phyloP scores from a whole-genome alignment of 2,888 invertebrate species.

The Coremacera marginata region DNA sequence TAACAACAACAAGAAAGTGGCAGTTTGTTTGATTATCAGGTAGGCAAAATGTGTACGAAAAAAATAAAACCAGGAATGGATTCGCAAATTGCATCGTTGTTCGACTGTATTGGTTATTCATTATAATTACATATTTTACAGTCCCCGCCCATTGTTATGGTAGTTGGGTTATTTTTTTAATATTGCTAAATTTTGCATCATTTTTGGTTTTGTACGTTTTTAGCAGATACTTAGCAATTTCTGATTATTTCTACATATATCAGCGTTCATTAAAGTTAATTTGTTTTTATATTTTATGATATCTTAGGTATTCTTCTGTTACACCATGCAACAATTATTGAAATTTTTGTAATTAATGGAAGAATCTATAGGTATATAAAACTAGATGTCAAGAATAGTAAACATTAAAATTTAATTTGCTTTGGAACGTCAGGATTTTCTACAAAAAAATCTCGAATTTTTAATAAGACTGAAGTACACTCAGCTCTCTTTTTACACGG shows the following conservation, averaged over 20 bases:
- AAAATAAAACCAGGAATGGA: not conserved
- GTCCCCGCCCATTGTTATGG: constrained; percentile 18
- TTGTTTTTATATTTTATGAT: too few species aligned
- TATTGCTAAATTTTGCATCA: not conserved
- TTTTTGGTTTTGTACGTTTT: not conserved
- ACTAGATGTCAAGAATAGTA: too few species aligned
- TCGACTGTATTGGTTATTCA: not conserved
- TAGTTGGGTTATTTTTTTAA: not conserved
- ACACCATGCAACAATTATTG: too few species aligned
- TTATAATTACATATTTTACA: constrained; percentile 15
- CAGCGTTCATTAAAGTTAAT: not conserved
- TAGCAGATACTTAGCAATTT: not conserved
- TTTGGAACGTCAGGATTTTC: too few species aligned
- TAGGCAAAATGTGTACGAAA: not conserved
- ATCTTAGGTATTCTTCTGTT: too few species aligned
- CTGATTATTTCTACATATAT: not conserved
- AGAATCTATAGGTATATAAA: too few species aligned
- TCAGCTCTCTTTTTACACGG: too few species aligned
- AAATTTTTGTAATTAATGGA: too few species aligned
- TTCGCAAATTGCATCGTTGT: not conserved
- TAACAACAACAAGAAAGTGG: constrained; percentile 8
- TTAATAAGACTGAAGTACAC: too few species aligned
- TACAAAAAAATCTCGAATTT: too few species aligned
- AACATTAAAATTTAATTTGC: too few species aligned
- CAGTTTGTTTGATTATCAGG: constrained; percentile 19